Base-by-base conservation (phyloP, 2,113 vertebrate genomes). In the Pelodiscus sinensis region DNA sequence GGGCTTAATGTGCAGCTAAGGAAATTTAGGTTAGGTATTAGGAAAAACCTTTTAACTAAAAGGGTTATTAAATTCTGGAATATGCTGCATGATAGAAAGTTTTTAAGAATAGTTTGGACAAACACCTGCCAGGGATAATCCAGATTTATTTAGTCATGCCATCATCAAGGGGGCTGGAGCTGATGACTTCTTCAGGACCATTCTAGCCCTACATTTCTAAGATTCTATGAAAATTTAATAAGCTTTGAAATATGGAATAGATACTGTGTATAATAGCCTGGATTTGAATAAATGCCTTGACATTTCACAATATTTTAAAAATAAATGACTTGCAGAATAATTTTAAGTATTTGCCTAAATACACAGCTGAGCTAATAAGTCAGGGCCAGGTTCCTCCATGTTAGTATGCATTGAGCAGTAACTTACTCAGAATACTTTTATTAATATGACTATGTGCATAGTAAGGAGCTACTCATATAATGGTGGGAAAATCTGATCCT, bases 201-300 rank as follows among this genome's bases (percentile, higher is more conserved):
- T 65, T 16, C 31, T n/a, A 65, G 62, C 29, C 62, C 29, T 18
- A n/a, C 4, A 65, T 65, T 65, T 65, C 29, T 65, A n/a, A 15
- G 29, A n/a, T 18, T 65, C 29, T 65, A 31, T 65, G 62, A 65
- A 65, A 65, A 65, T 65, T 65, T 15, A 65, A 65, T n/a, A n/a
- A 65, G 29, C 29, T 65, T 16, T n/a, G 25, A 92, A 78, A 54
- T 31, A 11, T 5, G 68, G 6, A 1, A 1, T 38, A 52, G 1
- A 1, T 62, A 27, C 9, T 29, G 0, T 35, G 50, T 54, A 3
- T 27, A 58, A 68, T 68, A 80, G 82, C 0, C 16, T 77, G 19
- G 51, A 2, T 57, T 85, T n/a, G 31, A 65, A 65, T 87, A 85
- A 24, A 60, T 89, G 29, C 10, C 89, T 80, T 27, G 29, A 94